Conservation (phyloP, 92 coral and sea anemone genomes). For the Phenganax subtilis region DNA sequence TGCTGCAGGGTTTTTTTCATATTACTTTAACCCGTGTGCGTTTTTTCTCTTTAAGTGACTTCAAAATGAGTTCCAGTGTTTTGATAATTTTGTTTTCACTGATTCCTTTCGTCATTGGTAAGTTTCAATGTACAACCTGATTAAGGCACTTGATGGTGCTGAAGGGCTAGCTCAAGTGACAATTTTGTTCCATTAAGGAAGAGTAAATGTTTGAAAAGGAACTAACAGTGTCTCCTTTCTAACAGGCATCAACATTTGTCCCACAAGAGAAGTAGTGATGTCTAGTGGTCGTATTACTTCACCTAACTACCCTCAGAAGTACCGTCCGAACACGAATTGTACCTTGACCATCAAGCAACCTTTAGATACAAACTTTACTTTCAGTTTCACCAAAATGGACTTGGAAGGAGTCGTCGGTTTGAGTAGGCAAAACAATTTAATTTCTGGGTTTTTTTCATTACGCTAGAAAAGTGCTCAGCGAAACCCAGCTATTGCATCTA, state of each 20-base stretch:
- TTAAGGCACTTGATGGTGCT: background rate
- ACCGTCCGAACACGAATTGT: slow-evolving; percentile 38
- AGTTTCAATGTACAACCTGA: background rate
- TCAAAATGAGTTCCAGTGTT: slow-evolving; percentile 8
- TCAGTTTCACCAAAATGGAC: slow-evolving; percentile 29
- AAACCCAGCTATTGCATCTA: background rate
- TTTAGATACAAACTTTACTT: slow-evolving; percentile 42
- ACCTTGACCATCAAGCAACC: slow-evolving; percentile 40
- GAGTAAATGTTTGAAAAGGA: background rate
- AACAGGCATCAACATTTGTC: slow-evolving; percentile 55
- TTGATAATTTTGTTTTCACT: slow-evolving; percentile 5
- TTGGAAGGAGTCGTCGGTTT: slow-evolving; percentile 31
- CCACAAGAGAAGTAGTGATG: slow-evolving; percentile 43
- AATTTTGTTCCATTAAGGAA: background rate
- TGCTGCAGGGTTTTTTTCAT: background rate
- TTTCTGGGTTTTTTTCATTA: background rate
- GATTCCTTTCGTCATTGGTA: slow-evolving; percentile 15
- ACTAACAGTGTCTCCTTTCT: background rate
- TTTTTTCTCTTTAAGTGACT: background rate
- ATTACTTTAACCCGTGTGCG: background rate
- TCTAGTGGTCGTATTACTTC: slow-evolving; percentile 34
- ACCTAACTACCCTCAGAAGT: slow-evolving; percentile 7
- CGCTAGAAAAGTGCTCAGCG: background rate
- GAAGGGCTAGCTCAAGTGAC: background rate
- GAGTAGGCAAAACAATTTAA: slow-evolving; percentile 30